A percentile compares a stretch with the other conserved stretches of the same genome.
These are phyloP conservation scores for Geodia barretti DNA, from an alignment of 37 sponge, comb jelly and placozoan species.

Conservation along the genomic window DNA sequence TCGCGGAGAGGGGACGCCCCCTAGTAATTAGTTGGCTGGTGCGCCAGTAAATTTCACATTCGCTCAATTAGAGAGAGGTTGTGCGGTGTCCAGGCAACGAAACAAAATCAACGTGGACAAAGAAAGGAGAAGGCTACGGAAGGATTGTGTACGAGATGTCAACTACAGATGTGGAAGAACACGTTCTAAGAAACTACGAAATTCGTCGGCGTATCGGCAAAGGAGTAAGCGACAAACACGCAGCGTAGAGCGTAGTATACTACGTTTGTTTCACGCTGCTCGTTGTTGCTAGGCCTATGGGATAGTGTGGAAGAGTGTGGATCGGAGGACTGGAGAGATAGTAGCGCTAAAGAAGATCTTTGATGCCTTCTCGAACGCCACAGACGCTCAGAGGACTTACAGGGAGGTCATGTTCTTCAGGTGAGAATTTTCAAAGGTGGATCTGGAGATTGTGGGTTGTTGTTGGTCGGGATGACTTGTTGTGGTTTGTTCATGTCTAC, in stretches of 20 bases:
- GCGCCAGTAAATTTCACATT: too few species aligned
- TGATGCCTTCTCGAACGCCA: conserved; percentile 96
- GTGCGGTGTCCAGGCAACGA: too few species aligned
- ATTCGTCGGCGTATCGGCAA: conserved; percentile 95
- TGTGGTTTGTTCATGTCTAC: not conserved
- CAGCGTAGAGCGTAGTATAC: not conserved
- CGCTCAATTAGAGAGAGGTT: too few species aligned
- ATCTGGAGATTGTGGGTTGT: not conserved
- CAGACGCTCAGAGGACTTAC: conserved; percentile 98
- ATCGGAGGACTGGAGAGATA: conserved; percentile 85
- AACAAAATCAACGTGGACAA: too few species aligned
- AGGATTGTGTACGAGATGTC: too few species aligned
- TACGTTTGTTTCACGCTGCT: not conserved
- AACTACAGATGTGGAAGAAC: conserved; percentile 78
- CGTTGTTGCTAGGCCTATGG: conserved; percentile 99
- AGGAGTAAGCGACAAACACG: conserved; percentile 69
- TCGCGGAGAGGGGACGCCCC: too few species aligned
- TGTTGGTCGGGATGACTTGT: not conserved
- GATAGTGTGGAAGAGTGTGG: conserved; percentile 97
- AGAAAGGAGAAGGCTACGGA: too few species aligned
- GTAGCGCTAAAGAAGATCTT: conserved; percentile 99
- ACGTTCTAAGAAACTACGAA: conserved; percentile 79
- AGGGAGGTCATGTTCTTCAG: conserved; percentile 94
- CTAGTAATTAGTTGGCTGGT: too few species aligned
- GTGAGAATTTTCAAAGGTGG: not conserved